Base-by-base conservation (phyloP, 2,888 invertebrate species). In the Scotopteryx bipunctaria region DNA sequence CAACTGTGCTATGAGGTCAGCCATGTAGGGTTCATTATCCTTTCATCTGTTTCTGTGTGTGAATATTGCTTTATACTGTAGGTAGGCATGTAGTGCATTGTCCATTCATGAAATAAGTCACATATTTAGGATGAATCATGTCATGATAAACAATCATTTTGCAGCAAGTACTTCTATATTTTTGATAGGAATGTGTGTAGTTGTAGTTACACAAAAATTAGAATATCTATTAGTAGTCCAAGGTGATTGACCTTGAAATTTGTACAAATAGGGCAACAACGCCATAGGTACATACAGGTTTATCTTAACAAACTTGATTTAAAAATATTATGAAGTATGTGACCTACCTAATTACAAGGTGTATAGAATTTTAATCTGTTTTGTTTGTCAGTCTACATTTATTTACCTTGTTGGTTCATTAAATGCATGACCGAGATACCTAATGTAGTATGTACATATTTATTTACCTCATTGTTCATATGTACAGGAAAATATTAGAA, bases 251-350 rank as follows among this genome's bases (percentile, higher is more conserved):
- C 44, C 33, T 21, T 51, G 45, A 35, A 33, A 35, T 40, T 35
- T 31, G 33, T 36, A 41, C 23, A 23, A 41, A 11, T 17, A 19
- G 27, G 35, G 23, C 16, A n/a, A n/a, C n/a, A n/a, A n/a, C n/a
- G n/a, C n/a, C n/a, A 46, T 6, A 15, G n/a, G n/a, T n/a, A n/a
- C 43, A 37, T 21, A 25, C 33, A 46, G 29, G 23, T 31, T 52
- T 52, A 52, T 45, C 46, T 52, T 52, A 46, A 41, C 45, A 40
- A 32, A 23, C 2, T 16, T 15, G 16, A 38, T 43, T 36, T 32
- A 19, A 25, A 38, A 44, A 35, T 15, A 16, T 31, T 19, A 9
- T 9, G 37, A 43, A 37, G n/a, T n/a, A n/a, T n/a, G n/a, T 40
- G 50, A 35, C 50, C 38, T 43, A 27, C 33, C 19, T 35, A 35